Evolutionary conservation across 2,113 vertebrate genomes (phyloP).

Genomic region (Megaceryle maxima): DNA sequence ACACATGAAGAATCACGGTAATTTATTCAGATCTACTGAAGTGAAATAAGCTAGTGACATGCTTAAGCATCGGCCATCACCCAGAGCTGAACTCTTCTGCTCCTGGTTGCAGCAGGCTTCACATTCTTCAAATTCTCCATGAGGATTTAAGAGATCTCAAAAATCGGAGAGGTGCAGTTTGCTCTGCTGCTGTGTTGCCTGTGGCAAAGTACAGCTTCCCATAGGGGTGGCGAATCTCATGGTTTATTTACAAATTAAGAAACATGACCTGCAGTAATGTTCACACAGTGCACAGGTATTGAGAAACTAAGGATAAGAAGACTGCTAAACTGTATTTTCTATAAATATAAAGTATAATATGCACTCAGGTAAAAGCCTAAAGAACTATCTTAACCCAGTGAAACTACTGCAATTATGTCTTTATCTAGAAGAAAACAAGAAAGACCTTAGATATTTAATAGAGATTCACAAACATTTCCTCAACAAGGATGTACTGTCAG

Average conservation of each 20-base stretch:
- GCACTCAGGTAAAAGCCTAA: neutral
- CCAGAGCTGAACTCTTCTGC: neutral
- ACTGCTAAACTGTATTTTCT: neutral
- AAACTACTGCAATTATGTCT: neutral
- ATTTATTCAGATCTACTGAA: neutral
- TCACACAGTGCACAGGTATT: neutral
- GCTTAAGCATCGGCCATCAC: neutral
- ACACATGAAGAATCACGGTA: neutral
- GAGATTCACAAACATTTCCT: neutral
- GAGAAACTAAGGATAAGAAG: neutral
- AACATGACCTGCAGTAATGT: neutral
- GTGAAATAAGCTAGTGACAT: neutral
- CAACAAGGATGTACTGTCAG: fast-evolving
- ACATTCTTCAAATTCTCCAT: fast-evolving
- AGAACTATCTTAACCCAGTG: neutral
- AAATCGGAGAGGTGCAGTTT: neutral
- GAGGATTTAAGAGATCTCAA: neutral
- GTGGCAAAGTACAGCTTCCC: neutral
- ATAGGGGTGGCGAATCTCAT: neutral
- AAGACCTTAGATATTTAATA: neutral
- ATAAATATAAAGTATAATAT: neutral
- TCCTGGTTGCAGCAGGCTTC: neutral
- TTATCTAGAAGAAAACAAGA: neutral
- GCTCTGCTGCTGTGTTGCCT: neutral
- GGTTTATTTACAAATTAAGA: neutral